Conservation (phyloP, 2,797 vertebrate genomes). For the Microctenopoma steveboyesi region DNA sequence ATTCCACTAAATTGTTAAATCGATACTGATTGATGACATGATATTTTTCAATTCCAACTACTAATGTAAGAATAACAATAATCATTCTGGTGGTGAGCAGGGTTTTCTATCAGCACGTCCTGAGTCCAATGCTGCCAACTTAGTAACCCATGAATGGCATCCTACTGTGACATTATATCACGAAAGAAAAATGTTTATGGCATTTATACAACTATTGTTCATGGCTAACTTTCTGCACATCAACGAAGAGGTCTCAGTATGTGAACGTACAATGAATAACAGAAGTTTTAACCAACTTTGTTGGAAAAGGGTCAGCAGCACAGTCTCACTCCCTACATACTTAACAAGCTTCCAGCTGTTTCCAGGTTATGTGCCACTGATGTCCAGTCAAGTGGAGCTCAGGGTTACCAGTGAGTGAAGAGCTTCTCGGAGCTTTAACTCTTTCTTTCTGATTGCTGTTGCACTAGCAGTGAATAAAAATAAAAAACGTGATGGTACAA, state of each 20-base stretch:
- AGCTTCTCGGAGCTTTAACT: constrained; percentile 19
- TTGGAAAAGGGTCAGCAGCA: constrained; percentile 21
- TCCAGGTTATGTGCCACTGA: constrained; percentile 32
- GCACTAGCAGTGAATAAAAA: constrained; percentile 21
- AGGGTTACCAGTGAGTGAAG: constrained; percentile 19
- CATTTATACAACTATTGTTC: too few species aligned
- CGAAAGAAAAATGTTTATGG: too few species aligned
- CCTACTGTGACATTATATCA: too few species aligned
- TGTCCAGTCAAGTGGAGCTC: constrained; percentile 42
- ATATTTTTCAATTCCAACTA: constrained; percentile 4
- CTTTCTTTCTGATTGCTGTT: constrained; percentile 38
- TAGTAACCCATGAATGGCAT: constrained; percentile 12
- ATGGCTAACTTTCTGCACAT: too few species aligned
- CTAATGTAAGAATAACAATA: constrained; percentile 1
- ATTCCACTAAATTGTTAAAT: not conserved
- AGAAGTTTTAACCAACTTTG: constrained; percentile 35
- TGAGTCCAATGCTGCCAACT: constrained; percentile 19
- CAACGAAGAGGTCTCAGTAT: too few species aligned
- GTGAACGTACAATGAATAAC: not conserved
- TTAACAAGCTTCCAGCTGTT: constrained; percentile 48
- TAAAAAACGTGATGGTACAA: not conserved
- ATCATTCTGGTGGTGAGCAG: constrained; percentile 3
- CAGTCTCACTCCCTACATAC: constrained; percentile 21
- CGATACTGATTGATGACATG: not conserved
- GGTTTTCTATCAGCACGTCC: constrained; percentile 17